These are phyloP conservation scores for Progne subis DNA, from an alignment of 2,113 vertebrate species.

Conservation along the genomic window DNA sequence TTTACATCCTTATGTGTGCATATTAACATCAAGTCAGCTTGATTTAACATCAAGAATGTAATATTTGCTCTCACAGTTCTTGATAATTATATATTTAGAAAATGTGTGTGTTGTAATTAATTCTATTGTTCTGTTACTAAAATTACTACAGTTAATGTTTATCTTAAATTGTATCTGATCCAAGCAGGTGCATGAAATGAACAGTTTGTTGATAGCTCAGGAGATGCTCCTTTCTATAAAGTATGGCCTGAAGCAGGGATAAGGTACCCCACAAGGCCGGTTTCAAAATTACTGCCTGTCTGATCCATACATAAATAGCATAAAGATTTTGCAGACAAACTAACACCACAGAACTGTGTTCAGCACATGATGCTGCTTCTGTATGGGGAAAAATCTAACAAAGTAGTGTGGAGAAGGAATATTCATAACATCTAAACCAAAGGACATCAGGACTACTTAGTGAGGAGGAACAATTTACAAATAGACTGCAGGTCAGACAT, in stretches of 20 bases:
- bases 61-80: background rate
- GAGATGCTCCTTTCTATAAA: background rate
- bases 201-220: background rate
- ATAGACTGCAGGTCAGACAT: background rate
- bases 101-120: background rate
- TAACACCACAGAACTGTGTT: background rate
- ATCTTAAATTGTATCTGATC: background rate
- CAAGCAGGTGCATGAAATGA: background rate
- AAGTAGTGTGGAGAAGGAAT: background rate
- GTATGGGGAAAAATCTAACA: background rate
- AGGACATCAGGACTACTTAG: background rate
- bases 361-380: background rate
- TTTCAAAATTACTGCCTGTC: background rate
- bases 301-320: fast-evolving
- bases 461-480: background rate
- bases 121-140: background rate
- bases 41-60: background rate
- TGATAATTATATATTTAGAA: background rate
- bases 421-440: background rate
- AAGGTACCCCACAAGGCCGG: background rate
- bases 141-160: background rate
- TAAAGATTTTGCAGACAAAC: background rate
- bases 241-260: background rate
- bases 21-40: background rate
- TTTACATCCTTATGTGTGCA: background rate